Percentiles rank a stretch among this genome's conserved stretches.
Conservation (phyloP, 2,888 invertebrate genomes). For the Tetragnatha montana region DNA sequence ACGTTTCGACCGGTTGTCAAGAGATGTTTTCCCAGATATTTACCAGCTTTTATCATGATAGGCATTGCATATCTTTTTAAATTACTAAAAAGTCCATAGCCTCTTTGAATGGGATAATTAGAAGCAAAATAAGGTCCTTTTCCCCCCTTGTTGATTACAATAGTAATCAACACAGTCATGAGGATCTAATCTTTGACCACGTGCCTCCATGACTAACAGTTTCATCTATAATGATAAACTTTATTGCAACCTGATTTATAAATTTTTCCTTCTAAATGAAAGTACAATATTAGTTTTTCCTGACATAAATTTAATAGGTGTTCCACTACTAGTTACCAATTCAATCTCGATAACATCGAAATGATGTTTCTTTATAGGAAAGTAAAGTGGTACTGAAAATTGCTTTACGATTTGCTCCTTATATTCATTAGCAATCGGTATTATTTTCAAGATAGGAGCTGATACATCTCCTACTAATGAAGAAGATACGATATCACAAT, state of each 20-base stretch:
- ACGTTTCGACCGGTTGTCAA: neutral
- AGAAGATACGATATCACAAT: no score
- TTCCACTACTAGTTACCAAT: neutral
- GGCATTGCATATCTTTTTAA: neutral
- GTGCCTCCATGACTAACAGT: neutral
- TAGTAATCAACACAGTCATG: neutral
- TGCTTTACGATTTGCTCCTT: neutral
- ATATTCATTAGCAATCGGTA: neutral
- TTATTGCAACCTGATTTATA: neutral
- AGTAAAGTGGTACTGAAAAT: neutral
- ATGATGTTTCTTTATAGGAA: neutral
- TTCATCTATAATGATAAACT: neutral
- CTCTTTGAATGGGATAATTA: neutral
- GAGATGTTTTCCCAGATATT: constrained; percentile 28
- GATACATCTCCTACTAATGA: no score
- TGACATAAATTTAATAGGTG: neutral
- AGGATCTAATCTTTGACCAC: neutral
- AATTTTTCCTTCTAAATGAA: neutral
- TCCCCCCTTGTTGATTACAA: neutral
- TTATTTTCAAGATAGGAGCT: no score
- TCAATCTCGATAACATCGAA: neutral
- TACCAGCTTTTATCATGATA: neutral
- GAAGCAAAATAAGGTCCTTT: neutral
- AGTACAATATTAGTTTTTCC: neutral
- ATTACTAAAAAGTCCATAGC: neutral